These are phyloP conservation scores for Vimba vimba DNA, from an alignment of 2,113 vertebrate genomes.

Conservation along the genomic window DNA sequence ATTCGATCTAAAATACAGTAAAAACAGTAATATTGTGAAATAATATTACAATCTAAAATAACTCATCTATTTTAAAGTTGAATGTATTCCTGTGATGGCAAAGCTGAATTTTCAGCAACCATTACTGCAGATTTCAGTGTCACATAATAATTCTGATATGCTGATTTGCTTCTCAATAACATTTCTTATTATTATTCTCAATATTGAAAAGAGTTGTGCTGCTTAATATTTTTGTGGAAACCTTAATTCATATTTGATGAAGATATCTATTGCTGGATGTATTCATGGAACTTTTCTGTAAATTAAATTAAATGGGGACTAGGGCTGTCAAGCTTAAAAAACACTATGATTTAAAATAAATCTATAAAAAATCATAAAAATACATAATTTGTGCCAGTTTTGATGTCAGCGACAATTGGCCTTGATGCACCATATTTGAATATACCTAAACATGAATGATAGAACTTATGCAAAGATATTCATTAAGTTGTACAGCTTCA, in stretches of 20 bases:
- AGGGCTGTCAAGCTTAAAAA: neutral
- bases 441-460: neutral
- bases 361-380: neutral
- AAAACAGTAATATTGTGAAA: no score
- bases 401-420: neutral
- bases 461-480: neutral
- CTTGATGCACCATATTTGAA: neutral
- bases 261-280: neutral
- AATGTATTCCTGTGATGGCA: no score
- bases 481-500: neutral
- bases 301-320: neutral
- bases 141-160: neutral
- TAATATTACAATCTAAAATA: no score
- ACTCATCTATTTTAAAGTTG: no score
- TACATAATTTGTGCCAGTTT: neutral
- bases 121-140: no score
- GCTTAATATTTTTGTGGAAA: no score
- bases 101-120: no score
- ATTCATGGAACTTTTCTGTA: neutral
- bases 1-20: no score
- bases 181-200: no score
- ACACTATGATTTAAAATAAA: no score
- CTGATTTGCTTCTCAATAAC: neutral
- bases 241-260: neutral
- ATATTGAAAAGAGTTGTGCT: no score